phyloP scores from a whole-genome alignment of 2,888 invertebrate species.

The Slavum lentiscoides region DNA sequence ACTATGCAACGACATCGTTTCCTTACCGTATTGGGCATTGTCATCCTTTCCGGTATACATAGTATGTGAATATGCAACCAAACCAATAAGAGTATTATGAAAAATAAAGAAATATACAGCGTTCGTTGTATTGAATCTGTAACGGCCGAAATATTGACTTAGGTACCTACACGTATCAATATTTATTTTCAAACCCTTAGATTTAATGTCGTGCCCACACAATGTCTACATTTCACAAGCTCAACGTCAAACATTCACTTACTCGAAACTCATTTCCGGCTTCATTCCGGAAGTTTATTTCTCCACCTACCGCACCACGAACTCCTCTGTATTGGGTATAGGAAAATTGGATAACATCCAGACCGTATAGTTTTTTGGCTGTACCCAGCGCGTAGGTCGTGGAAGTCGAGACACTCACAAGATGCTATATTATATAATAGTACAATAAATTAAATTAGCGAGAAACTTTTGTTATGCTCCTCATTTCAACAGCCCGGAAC shows the following conservation, averaged over 20 bases:
- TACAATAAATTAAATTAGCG: constrained; percentile 28
- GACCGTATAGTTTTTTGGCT: background rate
- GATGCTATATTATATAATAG: constrained; percentile 29
- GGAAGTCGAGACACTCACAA: constrained; percentile 22
- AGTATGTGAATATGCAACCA: no score
- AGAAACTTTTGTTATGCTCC: constrained; percentile 28
- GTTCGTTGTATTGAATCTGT: no score
- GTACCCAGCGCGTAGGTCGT: background rate
- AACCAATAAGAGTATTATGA: no score
- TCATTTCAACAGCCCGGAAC: constrained; percentile 11
- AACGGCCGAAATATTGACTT: background rate
- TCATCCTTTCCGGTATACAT: no score
- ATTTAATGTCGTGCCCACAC: background rate
- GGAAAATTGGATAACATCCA: constrained; percentile 45
- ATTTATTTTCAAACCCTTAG: background rate
- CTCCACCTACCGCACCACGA: constrained; percentile 9
- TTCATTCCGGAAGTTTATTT: constrained; percentile 33
- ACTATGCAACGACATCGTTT: no score
- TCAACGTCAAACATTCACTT: constrained; percentile 46
- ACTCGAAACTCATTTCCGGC: constrained; percentile 48
- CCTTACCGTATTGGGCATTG: no score
- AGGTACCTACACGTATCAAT: background rate
- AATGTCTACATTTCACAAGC: constrained; percentile 17
- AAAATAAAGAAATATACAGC: no score
- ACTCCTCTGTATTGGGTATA: constrained; percentile 23